Base-by-base conservation (phyloP, 2,888 invertebrate species). In the Erebia aethiops region DNA sequence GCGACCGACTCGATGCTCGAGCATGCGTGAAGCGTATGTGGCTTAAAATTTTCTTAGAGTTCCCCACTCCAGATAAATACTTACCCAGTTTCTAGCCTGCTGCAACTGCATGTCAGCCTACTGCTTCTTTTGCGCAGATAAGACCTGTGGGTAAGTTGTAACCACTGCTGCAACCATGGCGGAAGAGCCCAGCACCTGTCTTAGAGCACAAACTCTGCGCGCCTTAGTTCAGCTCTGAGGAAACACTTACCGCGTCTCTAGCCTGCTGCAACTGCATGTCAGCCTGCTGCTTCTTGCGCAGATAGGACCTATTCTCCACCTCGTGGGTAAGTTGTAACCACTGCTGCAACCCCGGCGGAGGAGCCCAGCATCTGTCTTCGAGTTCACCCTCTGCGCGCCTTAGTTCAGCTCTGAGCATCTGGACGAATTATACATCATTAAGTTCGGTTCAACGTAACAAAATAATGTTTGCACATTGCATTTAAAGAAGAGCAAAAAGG, bases 281-380 rank as follows among this genome's bases (percentile, higher is more conserved):
- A 0, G 98, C 98, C 57, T 95, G 92, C 75, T 95, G 94, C 86
- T 97, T 97, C 90, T 99, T 98, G 79, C 97, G 95, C 72, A 97
- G 94, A 85, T 98, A 98, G 18, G 97, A 94, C 78, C 97, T 95
- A 89, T 98, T 97, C 90, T 99, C 99, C 72, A 98, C 95, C 93
- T 99, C 99, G 88, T 99, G 98, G 0, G 99, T 99, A 65, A 98
- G 94, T 85, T 99, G 98, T 16, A 99, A 92, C 98, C 99, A 99
- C 76, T 97, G 97, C 84, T 99, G 99, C 8, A 99, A 93, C 2
- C 97, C 97, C 1, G 95, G 94, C 0, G 98, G 98, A 0, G 98
- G 98, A 26, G 97, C 95, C 97, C 98, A 98, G 85, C 97, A 97
- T 70, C 97, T 95, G 84, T 97, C 97, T 80, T 98, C 98, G 57